Evolutionary conservation across 2,113 vertebrate genomes (phyloP).

Genomic region (Hemicordylus capensis): DNA sequence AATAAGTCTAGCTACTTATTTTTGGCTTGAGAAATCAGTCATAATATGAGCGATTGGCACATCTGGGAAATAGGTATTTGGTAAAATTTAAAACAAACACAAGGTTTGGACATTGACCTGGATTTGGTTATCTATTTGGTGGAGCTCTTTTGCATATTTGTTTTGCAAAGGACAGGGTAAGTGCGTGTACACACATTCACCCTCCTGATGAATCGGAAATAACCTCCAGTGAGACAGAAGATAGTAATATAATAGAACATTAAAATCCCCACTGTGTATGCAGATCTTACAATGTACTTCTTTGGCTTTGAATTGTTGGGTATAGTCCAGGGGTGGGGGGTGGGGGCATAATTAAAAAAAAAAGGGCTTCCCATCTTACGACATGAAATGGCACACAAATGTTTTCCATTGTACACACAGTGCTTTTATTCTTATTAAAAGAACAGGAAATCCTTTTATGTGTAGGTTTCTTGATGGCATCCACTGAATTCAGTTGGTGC

Average conservation of each 20-base stretch:
- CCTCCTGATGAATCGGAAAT: neutral
- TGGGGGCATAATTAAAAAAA: neutral
- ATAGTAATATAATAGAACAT: neutral
- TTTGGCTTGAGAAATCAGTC: neutral
- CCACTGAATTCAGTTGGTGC: neutral
- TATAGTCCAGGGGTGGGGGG: neutral
- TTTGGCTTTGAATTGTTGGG: neutral
- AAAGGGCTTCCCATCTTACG: neutral
- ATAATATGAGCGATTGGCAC: neutral
- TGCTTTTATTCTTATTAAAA: neutral
- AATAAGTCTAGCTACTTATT: slow-evolving; percentile 57
- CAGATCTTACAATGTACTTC: neutral
- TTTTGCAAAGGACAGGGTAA: neutral
- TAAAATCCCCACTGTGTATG: neutral
- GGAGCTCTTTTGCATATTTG: neutral
- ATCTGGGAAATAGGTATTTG: slow-evolving; percentile 24
- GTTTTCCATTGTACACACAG: neutral
- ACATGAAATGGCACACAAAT: neutral
- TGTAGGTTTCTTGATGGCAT: neutral
- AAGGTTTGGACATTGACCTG: neutral
- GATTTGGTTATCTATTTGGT: neutral
- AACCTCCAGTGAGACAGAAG: neutral
- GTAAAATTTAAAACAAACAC: slow-evolving; percentile 45
- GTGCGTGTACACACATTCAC: neutral
- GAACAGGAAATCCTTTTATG: neutral